These are phyloP conservation scores for Anoplolepis gracilipes DNA, from an alignment of 1,140 invertebrate genomes.

Conservation along the genomic window DNA sequence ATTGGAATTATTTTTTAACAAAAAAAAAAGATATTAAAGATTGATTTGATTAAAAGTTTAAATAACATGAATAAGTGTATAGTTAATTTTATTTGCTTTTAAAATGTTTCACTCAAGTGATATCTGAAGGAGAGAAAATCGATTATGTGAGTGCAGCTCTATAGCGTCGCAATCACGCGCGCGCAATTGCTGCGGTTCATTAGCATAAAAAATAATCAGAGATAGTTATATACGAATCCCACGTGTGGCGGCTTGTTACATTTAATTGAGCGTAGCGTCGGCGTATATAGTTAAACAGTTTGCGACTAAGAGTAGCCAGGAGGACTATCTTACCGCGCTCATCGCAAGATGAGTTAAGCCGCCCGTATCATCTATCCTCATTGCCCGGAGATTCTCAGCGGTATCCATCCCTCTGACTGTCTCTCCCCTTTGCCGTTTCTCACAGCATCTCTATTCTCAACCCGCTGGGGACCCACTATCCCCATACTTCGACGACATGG, in stretches of 20 bases:
- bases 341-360: neutral
- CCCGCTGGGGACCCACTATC: slow-evolving; percentile 39
- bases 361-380: slow-evolving; percentile 42
- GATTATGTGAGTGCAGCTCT: neutral
- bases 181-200: neutral
- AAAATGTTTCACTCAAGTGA: neutral
- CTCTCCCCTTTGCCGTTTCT: slow-evolving; percentile 14
- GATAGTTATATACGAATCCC: neutral
- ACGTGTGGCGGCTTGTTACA: neutral
- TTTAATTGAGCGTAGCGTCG: slow-evolving; percentile 49
- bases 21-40: neutral
- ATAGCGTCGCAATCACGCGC: neutral
- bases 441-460: neutral
- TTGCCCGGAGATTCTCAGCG: slow-evolving; percentile 1
- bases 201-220: slow-evolving; percentile 59
- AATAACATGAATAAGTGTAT: neutral
- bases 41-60: neutral
- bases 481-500: neutral
- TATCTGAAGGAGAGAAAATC: neutral
- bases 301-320: neutral
- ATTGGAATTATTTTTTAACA: neutral
- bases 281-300: slow-evolving; percentile 12
- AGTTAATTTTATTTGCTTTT: neutral
- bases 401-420: neutral
- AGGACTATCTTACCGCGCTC: neutral